A percentile compares a stretch with the other conserved stretches of the same genome.
Evolutionary conservation across 2,888 invertebrate species (phyloP).

Genomic region (Tupiocoris notatus): DNA sequence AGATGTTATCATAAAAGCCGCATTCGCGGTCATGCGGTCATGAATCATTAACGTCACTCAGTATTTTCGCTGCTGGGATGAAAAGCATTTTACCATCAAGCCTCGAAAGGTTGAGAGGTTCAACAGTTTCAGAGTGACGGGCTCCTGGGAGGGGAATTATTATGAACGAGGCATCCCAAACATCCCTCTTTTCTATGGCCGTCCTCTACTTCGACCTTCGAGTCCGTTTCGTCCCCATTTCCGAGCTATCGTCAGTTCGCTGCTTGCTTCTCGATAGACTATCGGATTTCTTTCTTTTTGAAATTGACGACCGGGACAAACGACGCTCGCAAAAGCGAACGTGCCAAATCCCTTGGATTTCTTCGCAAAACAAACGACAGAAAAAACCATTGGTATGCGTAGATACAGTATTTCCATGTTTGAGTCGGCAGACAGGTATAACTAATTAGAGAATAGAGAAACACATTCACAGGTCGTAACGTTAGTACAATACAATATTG

Average conservation of each 20-base stretch:
- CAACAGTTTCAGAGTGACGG: conserved; percentile 3
- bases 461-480: too few species aligned
- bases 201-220: background rate
- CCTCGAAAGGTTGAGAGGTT: background rate
- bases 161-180: conserved; percentile 26
- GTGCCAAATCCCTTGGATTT: too few species aligned
- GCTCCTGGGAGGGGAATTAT: conserved; percentile 15
- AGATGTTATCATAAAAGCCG: background rate
- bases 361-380: too few species aligned
- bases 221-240: background rate
- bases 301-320: too few species aligned
- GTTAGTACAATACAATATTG: too few species aligned
- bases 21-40: background rate
- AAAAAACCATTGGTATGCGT: too few species aligned
- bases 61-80: conserved; percentile 4
- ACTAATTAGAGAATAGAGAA: too few species aligned
- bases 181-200: conserved; percentile 28
- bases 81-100: background rate
- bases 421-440: too few species aligned
- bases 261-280: background rate
- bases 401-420: too few species aligned
- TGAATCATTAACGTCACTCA: conserved; percentile 35
- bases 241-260: background rate
- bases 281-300: too few species aligned
- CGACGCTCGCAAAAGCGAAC: too few species aligned